A percentile compares a stretch with the other conserved stretches of the same genome.
phyloP scores from a whole-genome alignment of 2,113 vertebrate species.

The Tonatia bakeri region DNA sequence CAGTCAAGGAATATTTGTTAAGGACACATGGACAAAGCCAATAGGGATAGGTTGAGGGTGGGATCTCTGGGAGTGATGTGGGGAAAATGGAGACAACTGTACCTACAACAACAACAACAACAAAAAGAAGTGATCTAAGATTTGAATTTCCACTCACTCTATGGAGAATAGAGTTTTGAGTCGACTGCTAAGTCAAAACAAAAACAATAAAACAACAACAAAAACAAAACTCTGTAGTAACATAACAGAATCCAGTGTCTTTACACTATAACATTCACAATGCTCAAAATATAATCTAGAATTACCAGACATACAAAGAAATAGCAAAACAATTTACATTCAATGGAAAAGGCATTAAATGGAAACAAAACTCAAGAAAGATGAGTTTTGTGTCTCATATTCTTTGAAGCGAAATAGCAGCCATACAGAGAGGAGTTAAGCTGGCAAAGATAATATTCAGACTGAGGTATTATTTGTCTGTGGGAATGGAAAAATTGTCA shows the following conservation, averaged over 20 bases:
- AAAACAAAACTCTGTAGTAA: neutral
- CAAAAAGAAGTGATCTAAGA: neutral
- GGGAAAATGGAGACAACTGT: no score
- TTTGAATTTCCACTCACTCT: neutral
- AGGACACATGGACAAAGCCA: no score
- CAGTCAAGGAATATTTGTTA: no score
- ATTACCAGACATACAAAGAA: neutral
- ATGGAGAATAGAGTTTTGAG: neutral
- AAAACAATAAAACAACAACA: neutral
- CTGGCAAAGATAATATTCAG: neutral
- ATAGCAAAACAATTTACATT: neutral
- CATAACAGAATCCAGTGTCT: neutral
- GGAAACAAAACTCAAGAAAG: neutral
- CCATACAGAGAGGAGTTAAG: neutral
- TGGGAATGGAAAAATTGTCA: neutral
- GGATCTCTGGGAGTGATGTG: no score
- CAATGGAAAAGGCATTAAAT: neutral
- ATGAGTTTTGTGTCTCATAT: neutral
- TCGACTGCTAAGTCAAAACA: neutral
- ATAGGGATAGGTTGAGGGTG: no score
- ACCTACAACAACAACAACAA: no score
- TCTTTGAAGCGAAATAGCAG: neutral
- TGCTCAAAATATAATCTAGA: neutral
- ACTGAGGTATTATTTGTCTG: neutral
- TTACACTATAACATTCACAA: neutral